phyloP scores from a whole-genome alignment of 2,113 vertebrate genomes.

The Larimichthys polyactis region DNA sequence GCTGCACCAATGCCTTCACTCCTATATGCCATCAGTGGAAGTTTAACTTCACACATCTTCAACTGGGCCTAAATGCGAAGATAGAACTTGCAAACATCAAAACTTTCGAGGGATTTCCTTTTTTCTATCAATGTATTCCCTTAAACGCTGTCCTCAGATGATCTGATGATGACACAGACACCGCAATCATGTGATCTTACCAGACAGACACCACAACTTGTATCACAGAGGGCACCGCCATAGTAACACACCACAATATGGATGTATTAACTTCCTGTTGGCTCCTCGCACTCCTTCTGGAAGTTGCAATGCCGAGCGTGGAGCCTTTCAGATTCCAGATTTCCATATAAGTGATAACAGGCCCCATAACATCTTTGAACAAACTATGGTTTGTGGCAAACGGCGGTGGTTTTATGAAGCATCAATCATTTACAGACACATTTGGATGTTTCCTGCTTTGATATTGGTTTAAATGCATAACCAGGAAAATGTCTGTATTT shows the following conservation, averaged over 20 bases:
- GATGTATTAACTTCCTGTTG: neutral
- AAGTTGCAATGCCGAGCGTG: neutral
- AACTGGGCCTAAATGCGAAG: too few species aligned
- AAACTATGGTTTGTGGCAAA: neutral
- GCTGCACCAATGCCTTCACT: too few species aligned
- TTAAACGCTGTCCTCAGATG: neutral
- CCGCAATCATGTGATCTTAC: neutral
- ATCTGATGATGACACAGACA: slow-evolving; percentile 9
- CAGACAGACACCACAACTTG: neutral
- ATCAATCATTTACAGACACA: neutral
- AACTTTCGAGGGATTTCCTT: too few species aligned
- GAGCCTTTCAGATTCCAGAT: too few species aligned
- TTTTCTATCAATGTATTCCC: too few species aligned
- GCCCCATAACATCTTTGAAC: neutral
- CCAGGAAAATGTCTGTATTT: neutral
- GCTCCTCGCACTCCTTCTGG: neutral
- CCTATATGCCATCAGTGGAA: too few species aligned
- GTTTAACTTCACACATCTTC: too few species aligned
- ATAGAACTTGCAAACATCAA: too few species aligned
- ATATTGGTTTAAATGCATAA: neutral
- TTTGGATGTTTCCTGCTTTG: neutral
- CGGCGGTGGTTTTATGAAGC: neutral
- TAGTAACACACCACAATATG: neutral
- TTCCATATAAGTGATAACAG: neutral
- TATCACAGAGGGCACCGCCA: neutral